These are phyloP conservation scores for Capreolus pygargus DNA, from an alignment of 2,113 vertebrate genomes.

Conservation along the genomic window DNA sequence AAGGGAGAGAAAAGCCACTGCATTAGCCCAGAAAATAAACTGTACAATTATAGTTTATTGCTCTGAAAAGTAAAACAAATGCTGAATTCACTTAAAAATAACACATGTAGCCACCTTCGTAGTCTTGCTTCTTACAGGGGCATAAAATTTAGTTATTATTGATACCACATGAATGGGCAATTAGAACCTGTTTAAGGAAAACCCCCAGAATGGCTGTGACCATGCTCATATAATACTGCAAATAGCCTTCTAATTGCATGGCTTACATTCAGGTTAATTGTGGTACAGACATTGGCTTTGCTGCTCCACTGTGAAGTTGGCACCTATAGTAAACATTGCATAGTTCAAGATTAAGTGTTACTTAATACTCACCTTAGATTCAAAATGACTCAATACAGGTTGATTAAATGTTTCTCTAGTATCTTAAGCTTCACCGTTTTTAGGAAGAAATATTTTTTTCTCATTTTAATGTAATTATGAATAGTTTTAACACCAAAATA, in stretches of 20 bases:
- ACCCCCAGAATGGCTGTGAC: background rate
- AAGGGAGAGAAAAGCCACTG: background rate
- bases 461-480: background rate
- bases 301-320: slow-evolving; percentile 27
- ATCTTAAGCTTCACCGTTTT: slow-evolving; percentile 33
- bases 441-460: background rate
- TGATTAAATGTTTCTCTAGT: slow-evolving; percentile 63
- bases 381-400: background rate
- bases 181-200: slow-evolving; percentile 44
- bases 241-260: slow-evolving; percentile 20
- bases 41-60: slow-evolving; percentile 5
- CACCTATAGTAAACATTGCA: background rate
- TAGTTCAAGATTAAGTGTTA: slow-evolving; percentile 24
- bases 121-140: background rate
- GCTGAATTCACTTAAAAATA: slow-evolving; percentile 43
- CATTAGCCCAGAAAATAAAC: slow-evolving; percentile 17
- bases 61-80: slow-evolving; percentile 32
- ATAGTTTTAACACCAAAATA: background rate
- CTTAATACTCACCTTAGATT: slow-evolving; percentile 20
- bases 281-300: background rate
- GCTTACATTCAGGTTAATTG: slow-evolving; percentile 17
- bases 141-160: slow-evolving; percentile 47
- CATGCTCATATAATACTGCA: slow-evolving; percentile 24
- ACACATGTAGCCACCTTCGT: background rate
- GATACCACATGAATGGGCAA: background rate